A percentile compares a stretch with the other conserved stretches of the same genome.
Evolutionary conservation across 2,888 invertebrate species (phyloP).

Genomic region (Drosophila incognita): DNA sequence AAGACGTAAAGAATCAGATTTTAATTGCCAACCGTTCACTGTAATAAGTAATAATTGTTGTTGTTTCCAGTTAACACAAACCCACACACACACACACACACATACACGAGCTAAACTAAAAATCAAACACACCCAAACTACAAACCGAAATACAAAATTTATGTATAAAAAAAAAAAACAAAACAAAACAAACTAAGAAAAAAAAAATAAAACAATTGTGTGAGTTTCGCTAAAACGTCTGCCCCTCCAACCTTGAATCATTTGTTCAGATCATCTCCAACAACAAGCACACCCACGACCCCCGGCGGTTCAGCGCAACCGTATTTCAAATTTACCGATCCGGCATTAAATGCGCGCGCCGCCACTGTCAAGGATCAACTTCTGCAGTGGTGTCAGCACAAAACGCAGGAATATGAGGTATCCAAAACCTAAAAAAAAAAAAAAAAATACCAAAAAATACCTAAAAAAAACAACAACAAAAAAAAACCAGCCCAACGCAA

Average conservation of each 20-base stretch:
- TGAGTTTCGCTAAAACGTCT: conserved; percentile 84
- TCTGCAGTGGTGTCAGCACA: conserved; percentile 98
- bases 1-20: neutral
- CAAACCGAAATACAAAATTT: conserved; percentile 42
- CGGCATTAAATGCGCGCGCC: conserved; percentile 95
- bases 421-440: conserved; percentile 66
- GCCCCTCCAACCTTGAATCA: conserved; percentile 76
- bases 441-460: conserved; percentile 36
- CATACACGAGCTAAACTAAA: conserved; percentile 35
- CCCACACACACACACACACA: conserved; percentile 25
- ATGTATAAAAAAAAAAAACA: conserved; percentile 26
- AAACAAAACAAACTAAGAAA: conserved; percentile 23
- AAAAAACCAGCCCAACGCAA: conserved; percentile 42
- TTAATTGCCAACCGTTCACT: conserved; percentile 2
- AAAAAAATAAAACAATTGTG: conserved; percentile 53
- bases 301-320: conserved; percentile 88
- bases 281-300: conserved; percentile 87
- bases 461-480: conserved; percentile 19
- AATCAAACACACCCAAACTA: conserved; percentile 44
- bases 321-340: conserved; percentile 96
- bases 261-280: conserved; percentile 90
- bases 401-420: conserved; percentile 99
- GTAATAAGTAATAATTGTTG: conserved; percentile 41
- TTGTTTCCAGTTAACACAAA: conserved; percentile 66
- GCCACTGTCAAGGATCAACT: conserved; percentile 98